Evolutionary conservation across 2,888 invertebrate species (phyloP).

Genomic region (Entomobrya multifasciata): DNA sequence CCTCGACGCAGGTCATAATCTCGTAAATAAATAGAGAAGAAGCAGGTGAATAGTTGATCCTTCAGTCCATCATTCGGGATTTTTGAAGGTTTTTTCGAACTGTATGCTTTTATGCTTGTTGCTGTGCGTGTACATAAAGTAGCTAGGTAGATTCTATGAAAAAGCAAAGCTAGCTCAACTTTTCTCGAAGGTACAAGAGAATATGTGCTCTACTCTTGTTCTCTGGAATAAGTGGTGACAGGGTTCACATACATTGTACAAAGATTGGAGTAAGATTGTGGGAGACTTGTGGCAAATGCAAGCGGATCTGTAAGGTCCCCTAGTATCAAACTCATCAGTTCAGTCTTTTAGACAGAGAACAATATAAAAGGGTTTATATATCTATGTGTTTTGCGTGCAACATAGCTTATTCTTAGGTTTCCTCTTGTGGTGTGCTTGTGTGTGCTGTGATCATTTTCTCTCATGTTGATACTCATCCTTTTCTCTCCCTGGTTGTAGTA

Average conservation of each 20-base stretch:
- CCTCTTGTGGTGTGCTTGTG: background rate
- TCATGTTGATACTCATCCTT: constrained; percentile 31
- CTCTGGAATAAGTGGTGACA: background rate
- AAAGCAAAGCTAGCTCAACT: background rate
- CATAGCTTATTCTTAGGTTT: background rate
- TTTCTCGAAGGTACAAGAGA: background rate
- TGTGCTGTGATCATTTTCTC: constrained; percentile 5
- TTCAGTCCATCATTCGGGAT: constrained; percentile 53
- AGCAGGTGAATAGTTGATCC: constrained; percentile 52
- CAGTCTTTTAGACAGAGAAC: background rate
- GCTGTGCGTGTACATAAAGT: background rate
- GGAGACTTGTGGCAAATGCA: constrained; percentile 31
- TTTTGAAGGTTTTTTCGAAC: too few species aligned
- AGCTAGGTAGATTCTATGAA: background rate
- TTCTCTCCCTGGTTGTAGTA: too few species aligned
- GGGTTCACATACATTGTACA: too few species aligned
- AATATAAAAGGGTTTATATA: background rate
- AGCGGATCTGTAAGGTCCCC: background rate
- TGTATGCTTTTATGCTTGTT: too few species aligned
- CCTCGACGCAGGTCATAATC: background rate
- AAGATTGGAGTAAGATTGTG: constrained; percentile 38
- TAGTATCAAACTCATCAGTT: too few species aligned
- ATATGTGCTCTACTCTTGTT: background rate
- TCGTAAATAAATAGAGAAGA: constrained; percentile 7
- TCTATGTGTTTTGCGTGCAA: background rate